Percentiles rank a stretch among this genome's conserved stretches.
These are phyloP conservation scores for Siniperca chuatsi DNA, from an alignment of 2,113 vertebrate species.

Conservation along the genomic window DNA sequence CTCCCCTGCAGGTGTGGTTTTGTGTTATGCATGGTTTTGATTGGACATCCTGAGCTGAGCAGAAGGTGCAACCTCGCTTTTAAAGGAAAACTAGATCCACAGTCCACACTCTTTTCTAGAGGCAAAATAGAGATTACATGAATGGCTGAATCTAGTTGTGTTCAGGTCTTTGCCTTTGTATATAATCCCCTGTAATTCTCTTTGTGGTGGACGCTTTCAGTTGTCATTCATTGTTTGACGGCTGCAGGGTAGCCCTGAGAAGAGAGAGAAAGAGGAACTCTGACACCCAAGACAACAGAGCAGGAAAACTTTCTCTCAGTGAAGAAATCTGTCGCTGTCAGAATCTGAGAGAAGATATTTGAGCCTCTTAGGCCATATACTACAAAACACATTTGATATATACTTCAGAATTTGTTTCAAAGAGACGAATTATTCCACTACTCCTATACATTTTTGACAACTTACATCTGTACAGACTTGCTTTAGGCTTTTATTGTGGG, in stretches of 20 bases:
- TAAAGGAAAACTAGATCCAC: constrained; percentile 18
- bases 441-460: neutral
- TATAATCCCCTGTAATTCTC: constrained; percentile 81
- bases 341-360: constrained; percentile 4
- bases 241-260: constrained; percentile 38
- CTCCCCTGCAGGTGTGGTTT: constrained; percentile 20
- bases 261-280: constrained; percentile 26
- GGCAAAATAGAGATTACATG: constrained; percentile 75
- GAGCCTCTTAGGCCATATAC: neutral
- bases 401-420: neutral
- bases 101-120: constrained; percentile 11
- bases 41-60: constrained; percentile 20
- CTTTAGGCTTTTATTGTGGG: neutral
- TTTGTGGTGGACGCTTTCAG: constrained; percentile 68
- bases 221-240: constrained; percentile 67
- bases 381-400: neutral
- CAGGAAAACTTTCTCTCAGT: constrained; percentile 4
- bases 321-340: constrained; percentile 20
- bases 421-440: neutral
- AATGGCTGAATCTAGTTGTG: constrained; percentile 66
- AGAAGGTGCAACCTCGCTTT: constrained; percentile 17
- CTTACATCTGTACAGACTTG: neutral
- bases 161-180: constrained; percentile 66
- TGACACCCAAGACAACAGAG: constrained; percentile 21
- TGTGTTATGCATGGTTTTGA: constrained; percentile 19